Evolutionary conservation across 1,140 invertebrate genomes (phyloP).

Genomic region (Ostrea denselamellosa): DNA sequence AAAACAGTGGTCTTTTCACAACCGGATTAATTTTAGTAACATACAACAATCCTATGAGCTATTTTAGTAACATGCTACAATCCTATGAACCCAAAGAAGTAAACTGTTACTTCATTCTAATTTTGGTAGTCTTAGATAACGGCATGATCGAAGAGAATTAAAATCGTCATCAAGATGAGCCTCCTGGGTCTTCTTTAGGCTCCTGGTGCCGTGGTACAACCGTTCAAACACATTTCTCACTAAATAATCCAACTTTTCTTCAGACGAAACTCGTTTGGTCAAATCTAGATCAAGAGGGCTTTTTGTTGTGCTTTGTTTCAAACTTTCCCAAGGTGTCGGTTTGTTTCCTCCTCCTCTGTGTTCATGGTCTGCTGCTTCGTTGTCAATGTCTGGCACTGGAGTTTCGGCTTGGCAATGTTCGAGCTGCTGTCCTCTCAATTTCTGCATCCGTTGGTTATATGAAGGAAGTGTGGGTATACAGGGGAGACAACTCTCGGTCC

Average conservation of each 20-base stretch:
- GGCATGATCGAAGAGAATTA: constrained; percentile 22
- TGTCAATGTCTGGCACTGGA: neutral
- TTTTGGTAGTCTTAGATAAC: constrained; percentile 22
- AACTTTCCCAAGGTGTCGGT: neutral
- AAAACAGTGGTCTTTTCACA: no score
- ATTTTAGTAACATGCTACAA: no score
- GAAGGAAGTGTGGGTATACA: neutral
- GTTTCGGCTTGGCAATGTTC: neutral
- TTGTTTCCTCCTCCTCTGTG: constrained; percentile 22
- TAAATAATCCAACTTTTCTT: constrained; percentile 36
- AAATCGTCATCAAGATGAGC: neutral
- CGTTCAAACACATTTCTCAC: constrained; percentile 35
- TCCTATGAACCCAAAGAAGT: neutral
- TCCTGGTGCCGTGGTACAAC: neutral
- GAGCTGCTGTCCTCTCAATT: neutral
- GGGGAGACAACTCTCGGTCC: constrained; percentile 18
- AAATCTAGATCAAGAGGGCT: constrained; percentile 22
- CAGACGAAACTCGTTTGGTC: constrained; percentile 15
- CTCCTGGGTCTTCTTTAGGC: constrained; percentile 2
- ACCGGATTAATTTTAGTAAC: no score
- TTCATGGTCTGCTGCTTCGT: neutral
- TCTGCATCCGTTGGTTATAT: constrained; percentile 29
- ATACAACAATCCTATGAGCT: no score
- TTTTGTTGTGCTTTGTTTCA: neutral
- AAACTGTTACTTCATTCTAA: neutral